A percentile compares a stretch with the other conserved stretches of the same genome.
phyloP scores from a whole-genome alignment of 2,113 vertebrate species.

The Aphyosemion australe region DNA sequence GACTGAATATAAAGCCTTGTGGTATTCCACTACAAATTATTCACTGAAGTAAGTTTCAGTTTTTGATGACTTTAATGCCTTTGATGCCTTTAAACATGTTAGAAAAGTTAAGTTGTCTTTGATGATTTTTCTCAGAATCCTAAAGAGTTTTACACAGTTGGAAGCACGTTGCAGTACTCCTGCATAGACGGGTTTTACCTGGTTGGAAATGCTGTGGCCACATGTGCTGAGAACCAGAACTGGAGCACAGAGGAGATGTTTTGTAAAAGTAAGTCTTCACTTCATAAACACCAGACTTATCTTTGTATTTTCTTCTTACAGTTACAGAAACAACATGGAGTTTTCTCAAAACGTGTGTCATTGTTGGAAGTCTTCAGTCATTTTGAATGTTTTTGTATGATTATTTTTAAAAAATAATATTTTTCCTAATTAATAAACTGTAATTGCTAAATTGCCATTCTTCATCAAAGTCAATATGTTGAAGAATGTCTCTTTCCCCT shows the following conservation, averaged over 20 bases:
- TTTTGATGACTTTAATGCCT: too few species aligned
- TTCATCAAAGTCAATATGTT: too few species aligned
- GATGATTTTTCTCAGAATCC: slow-evolving; percentile 56
- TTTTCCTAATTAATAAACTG: too few species aligned
- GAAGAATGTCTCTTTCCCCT: neutral
- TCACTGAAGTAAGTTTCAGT: neutral
- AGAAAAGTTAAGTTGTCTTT: neutral
- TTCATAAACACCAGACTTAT: neutral
- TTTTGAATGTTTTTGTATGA: too few species aligned
- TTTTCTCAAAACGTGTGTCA: too few species aligned
- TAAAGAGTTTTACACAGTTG: slow-evolving; percentile 78
- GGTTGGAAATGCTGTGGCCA: slow-evolving; percentile 79
- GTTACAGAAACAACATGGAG: too few species aligned
- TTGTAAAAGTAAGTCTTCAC: slow-evolving; percentile 83
- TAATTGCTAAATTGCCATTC: too few species aligned
- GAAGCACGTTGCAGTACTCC: slow-evolving; percentile 83
- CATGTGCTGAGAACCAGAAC: slow-evolving; percentile 79
- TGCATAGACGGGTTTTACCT: slow-evolving; percentile 83
- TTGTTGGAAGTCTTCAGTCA: too few species aligned
- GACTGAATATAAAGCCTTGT: neutral
- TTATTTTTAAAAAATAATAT: too few species aligned
- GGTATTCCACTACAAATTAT: neutral
- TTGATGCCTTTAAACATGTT: neutral
- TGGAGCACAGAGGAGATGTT: slow-evolving; percentile 78
- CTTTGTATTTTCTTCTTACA: too few species aligned